Evolutionary conservation across 1,140 invertebrate species (phyloP).

Genomic region (Eriosoma lanigerum): DNA sequence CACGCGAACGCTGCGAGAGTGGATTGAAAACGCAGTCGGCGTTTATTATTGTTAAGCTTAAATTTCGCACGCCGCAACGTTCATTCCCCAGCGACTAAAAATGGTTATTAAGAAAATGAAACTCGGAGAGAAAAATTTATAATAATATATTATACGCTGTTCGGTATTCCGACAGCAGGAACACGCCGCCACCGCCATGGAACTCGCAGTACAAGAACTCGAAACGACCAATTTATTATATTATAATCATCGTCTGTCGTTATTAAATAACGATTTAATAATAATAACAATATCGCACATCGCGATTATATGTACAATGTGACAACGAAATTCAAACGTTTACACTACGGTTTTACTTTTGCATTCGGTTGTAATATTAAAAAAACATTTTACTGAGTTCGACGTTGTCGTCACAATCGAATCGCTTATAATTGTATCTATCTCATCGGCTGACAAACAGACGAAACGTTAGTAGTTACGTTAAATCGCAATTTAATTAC

Average conservation of each 20-base stretch:
- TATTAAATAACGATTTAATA: neutral
- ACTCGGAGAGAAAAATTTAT: slow-evolving; percentile 39
- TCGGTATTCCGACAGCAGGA: neutral
- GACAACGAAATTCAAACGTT: too few relatives aligned
- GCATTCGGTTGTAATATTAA: too few relatives aligned
- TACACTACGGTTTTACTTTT: too few relatives aligned
- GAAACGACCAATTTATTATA: neutral
- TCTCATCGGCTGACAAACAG: too few relatives aligned
- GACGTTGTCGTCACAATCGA: too few relatives aligned
- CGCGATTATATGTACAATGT: too few relatives aligned
- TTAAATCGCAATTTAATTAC: too few relatives aligned
- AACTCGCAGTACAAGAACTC: too few relatives aligned
- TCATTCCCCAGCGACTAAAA: slow-evolving; percentile 44
- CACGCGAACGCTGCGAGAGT: neutral
- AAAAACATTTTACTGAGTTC: too few relatives aligned
- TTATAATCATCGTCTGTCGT: neutral
- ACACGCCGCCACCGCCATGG: neutral
- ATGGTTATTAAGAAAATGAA: slow-evolving; percentile 52
- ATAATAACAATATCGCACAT: too few relatives aligned
- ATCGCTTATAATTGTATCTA: too few relatives aligned
- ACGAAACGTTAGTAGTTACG: too few relatives aligned
- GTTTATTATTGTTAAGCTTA: slow-evolving; percentile 46
- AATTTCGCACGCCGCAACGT: neutral
- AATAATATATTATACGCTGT: neutral
- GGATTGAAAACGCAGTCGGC: neutral